These are phyloP conservation scores for Furcula furcula DNA, from an alignment of 2,888 invertebrate species.

Conservation along the genomic window DNA sequence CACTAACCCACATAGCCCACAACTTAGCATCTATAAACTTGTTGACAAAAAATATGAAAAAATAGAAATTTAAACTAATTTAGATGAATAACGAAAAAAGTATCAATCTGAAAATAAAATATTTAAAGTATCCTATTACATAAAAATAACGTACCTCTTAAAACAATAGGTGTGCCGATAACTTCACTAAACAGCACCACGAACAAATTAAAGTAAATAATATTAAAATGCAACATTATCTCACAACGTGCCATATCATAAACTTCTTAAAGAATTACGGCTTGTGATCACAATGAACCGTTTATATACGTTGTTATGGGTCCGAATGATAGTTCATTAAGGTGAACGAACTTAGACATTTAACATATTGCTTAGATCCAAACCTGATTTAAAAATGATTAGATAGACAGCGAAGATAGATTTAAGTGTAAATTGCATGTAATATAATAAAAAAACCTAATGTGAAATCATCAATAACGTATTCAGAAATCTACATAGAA, in stretches of 20 bases:
- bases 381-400: conserved; percentile 29
- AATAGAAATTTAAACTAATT: too few species aligned
- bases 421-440: not conserved
- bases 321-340: conserved; percentile 19
- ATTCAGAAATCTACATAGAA: too few species aligned
- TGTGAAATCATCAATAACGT: too few species aligned
- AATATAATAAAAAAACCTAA: not conserved
- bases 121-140: too few species aligned
- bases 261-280: conserved; percentile 23
- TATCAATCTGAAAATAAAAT: too few species aligned
- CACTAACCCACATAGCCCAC: too few species aligned
- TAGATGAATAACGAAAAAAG: too few species aligned
- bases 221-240: conserved; percentile 2
- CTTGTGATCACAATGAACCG: conserved; percentile 22
- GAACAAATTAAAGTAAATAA: too few species aligned
- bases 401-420: conserved; percentile 6
- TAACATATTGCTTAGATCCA: conserved; percentile 16
- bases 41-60: too few species aligned
- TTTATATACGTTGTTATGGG: conserved; percentile 35
- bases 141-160: conserved; percentile 43
- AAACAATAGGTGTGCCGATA: conserved; percentile 44
- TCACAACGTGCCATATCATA: conserved; percentile 11
- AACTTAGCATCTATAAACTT: too few species aligned
- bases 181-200: conserved; percentile 20
- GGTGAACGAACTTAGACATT: conserved; percentile 23